A percentile compares a stretch with the other conserved stretches of the same genome.
phyloP scores from a whole-genome alignment of 2,888 invertebrate genomes.

The Sipunculus nudus region DNA sequence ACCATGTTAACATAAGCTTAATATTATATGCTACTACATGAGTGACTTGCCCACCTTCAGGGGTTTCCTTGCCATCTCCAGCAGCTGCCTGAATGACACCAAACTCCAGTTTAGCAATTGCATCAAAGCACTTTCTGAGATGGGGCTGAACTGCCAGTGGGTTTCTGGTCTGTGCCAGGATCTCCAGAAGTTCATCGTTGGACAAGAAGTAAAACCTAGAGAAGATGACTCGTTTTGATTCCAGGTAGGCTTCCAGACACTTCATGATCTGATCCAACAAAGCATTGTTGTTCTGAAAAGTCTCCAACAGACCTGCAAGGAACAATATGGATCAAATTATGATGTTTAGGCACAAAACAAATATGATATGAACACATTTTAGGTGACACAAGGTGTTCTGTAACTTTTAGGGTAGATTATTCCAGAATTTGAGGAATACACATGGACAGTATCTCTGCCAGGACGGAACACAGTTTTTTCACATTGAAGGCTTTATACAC shows the following conservation, averaged over 20 bases:
- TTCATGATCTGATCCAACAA: slow-evolving; percentile 88
- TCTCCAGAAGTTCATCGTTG: slow-evolving; percentile 88
- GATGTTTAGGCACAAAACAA: not conserved
- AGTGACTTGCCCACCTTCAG: slow-evolving; percentile 34
- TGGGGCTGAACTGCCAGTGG: slow-evolving; percentile 88
- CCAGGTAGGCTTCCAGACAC: slow-evolving; percentile 87
- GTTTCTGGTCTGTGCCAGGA: slow-evolving; percentile 88
- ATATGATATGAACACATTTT: not conserved
- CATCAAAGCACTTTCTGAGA: slow-evolving; percentile 83
- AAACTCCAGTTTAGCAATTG: slow-evolving; percentile 67
- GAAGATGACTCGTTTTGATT: slow-evolving; percentile 87
- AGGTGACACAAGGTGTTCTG: slow-evolving; percentile 20
- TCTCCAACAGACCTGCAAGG: slow-evolving; percentile 67
- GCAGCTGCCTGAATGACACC: slow-evolving; percentile 48
- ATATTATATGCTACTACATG: too few relatives aligned
- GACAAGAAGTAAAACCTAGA: slow-evolving; percentile 90
- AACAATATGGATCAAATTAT: slow-evolving; percentile 13
- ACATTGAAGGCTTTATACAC: too few relatives aligned
- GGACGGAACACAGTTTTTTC: too few relatives aligned
- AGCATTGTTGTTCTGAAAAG: slow-evolving; percentile 71
- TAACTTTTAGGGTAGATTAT: too few relatives aligned
- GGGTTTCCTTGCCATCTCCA: slow-evolving; percentile 49
- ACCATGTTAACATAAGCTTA: too few relatives aligned
- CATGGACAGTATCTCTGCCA: too few relatives aligned
- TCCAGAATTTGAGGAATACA: too few relatives aligned